Evolutionary conservation across 2,888 invertebrate species (phyloP), one percentile per base, ranked within the genome.

Genomic region (Eupeodes latifasciatus): DNA sequence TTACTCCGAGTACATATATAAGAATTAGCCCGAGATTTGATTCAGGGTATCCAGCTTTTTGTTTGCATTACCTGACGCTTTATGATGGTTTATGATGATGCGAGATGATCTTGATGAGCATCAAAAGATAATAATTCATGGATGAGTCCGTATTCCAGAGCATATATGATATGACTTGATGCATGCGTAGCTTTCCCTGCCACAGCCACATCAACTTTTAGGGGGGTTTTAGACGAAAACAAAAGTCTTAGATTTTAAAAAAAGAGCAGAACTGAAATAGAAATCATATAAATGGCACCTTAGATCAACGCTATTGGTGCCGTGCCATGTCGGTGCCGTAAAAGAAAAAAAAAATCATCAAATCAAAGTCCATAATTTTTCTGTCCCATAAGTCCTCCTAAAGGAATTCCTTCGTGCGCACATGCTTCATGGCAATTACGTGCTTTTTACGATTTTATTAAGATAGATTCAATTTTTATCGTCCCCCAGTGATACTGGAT

Each of bases 221-320:
- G 4, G 55, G 51, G 6, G 36, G 36, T 19, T 44, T 36, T 12
- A 34, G 16, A 53, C 14, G 7, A 53, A 53, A 69, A 69, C 3
- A n/a, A 53, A 71, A 71, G 6, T 19, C 12, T 16, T 53, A 27
- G 27, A 11, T 49, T 14, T 27, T 27, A 7, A 71, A 64, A 64
- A 27, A 27, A 27, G 27, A 27, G 27, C 2, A 27, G 27, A 66
- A 51, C 57, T 19, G 19, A 75, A 67, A 84, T 49, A 53, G 66
- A 34, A 61, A 66, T 79, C 79, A 83, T 80, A 87, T 80, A 87
- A 62, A 16, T 87, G 71, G 79, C 75, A 83, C 86, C 64, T 59
- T 53, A 47, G 44, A 27, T 6, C 0, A 7, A 40, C 47, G 47
- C 64, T 64, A 14, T 62, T 44, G 40, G 16, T 40, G 11, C 62